Percentiles rank a stretch among this genome's conserved stretches.
Conservation (phyloP, 2,113 vertebrate genomes). For the Girardinichthys multiradiatus region DNA sequence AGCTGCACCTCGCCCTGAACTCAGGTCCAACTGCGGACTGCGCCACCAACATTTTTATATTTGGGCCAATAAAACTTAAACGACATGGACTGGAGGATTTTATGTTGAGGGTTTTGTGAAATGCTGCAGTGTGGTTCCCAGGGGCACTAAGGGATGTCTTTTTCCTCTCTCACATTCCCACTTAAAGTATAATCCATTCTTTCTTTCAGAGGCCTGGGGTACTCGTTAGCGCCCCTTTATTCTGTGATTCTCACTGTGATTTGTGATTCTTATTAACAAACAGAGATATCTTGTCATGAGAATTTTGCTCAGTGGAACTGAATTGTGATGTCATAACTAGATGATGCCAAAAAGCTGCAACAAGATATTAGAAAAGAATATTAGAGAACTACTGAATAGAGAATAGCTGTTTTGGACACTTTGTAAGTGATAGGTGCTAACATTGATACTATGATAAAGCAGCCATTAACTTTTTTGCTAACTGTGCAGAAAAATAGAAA, state of each 20-base stretch:
- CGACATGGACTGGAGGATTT: slow-evolving; percentile 52
- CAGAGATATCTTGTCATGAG: slow-evolving; percentile 8
- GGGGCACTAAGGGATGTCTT: slow-evolving; percentile 40
- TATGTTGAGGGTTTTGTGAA: slow-evolving; percentile 51
- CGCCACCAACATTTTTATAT: slow-evolving; percentile 44
- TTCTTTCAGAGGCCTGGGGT: slow-evolving; percentile 11
- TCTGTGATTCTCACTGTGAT: slow-evolving; percentile 7
- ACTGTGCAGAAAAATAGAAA: neutral
- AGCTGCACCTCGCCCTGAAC: slow-evolving; percentile 43
- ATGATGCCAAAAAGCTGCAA: slow-evolving; percentile 20
- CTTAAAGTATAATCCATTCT: slow-evolving; percentile 46
- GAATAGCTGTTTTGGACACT: neutral
- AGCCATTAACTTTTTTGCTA: neutral
- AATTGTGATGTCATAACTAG: neutral
- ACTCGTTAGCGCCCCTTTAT: slow-evolving; percentile 14
- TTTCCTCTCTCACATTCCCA: slow-evolving; percentile 44
- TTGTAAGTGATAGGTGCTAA: neutral
- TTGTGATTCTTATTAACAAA: slow-evolving; percentile 15
- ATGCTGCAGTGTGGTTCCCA: slow-evolving; percentile 26
- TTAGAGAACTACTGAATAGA: neutral
- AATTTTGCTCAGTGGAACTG: slow-evolving; percentile 22
- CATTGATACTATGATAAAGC: neutral
- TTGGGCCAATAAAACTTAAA: slow-evolving; percentile 49
- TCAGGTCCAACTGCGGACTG: slow-evolving; percentile 26
- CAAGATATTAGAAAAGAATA: neutral